Evolutionary conservation across 2,113 vertebrate genomes (phyloP).

Genomic region (Mirounga angustirostris): DNA sequence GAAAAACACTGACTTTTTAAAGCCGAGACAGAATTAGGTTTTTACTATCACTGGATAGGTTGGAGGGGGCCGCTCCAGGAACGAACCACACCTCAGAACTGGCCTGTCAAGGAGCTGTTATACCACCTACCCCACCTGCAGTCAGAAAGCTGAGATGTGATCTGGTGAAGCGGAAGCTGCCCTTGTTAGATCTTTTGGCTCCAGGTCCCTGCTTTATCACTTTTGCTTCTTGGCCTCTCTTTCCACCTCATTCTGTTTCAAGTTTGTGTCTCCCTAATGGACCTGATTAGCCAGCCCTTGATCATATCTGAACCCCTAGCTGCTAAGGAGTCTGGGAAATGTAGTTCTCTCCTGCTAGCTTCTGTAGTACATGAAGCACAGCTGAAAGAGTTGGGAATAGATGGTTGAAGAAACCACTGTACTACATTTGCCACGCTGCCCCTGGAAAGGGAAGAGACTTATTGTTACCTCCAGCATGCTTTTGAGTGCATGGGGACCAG

Average conservation of each 20-base stretch:
- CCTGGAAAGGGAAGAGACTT: background rate
- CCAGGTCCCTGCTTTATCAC: background rate
- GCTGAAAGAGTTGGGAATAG: background rate
- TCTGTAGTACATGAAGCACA: background rate
- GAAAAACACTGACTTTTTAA: background rate
- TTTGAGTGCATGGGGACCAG: background rate
- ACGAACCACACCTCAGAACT: background rate
- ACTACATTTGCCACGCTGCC: background rate
- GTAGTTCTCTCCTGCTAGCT: background rate
- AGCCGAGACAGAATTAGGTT: background rate
- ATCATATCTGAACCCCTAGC: background rate
- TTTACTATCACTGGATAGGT: background rate
- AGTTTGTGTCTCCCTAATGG: background rate
- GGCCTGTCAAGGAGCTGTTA: background rate
- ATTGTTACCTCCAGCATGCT: background rate
- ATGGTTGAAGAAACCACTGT: background rate
- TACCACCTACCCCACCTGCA: background rate
- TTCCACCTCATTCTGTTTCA: background rate
- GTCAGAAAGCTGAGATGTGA: background rate
- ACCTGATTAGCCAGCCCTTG: background rate
- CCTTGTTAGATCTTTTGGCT: background rate
- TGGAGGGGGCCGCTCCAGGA: background rate
- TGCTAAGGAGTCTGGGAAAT: conserved; percentile 21
- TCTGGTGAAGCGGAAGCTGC: background rate
- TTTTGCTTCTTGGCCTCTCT: background rate